A percentile compares a stretch with the other conserved stretches of the same genome.
phyloP scores from a whole-genome alignment of 2,113 vertebrate genomes.

The Scytalopus superciliaris region DNA sequence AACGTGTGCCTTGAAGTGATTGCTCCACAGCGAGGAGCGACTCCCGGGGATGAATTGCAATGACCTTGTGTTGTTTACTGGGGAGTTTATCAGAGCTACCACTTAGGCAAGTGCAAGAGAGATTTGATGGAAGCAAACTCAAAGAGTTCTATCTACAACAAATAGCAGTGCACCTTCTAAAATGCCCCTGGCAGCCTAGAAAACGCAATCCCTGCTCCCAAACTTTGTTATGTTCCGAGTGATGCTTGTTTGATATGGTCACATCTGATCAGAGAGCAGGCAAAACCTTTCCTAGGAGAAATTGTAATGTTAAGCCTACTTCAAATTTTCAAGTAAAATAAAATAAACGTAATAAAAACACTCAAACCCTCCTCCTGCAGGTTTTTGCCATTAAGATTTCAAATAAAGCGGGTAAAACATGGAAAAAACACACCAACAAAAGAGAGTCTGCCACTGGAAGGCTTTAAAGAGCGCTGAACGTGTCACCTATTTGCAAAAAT shows the following conservation, averaged over 20 bases:
- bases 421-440: neutral
- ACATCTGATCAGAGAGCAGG: neutral
- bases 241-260: neutral
- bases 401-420: neutral
- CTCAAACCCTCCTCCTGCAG: neutral
- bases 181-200: neutral
- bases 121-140: neutral
- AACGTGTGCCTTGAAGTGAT: neutral
- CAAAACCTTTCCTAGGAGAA: neutral
- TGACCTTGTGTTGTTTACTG: conserved; percentile 10
- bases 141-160: neutral
- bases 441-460: neutral
- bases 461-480: neutral
- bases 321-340: neutral
- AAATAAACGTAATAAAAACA: neutral
- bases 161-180: neutral
- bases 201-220: neutral
- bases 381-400: neutral
- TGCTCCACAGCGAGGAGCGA: neutral
- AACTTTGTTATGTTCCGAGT: neutral
- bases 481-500: neutral
- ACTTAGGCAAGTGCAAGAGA: neutral
- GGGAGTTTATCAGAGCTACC: neutral
- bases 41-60: conserved; percentile 2
- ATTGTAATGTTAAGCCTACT: neutral